Conservation (phyloP, 2,888 invertebrate genomes). For the Caenorhabditis doughertyi region DNA sequence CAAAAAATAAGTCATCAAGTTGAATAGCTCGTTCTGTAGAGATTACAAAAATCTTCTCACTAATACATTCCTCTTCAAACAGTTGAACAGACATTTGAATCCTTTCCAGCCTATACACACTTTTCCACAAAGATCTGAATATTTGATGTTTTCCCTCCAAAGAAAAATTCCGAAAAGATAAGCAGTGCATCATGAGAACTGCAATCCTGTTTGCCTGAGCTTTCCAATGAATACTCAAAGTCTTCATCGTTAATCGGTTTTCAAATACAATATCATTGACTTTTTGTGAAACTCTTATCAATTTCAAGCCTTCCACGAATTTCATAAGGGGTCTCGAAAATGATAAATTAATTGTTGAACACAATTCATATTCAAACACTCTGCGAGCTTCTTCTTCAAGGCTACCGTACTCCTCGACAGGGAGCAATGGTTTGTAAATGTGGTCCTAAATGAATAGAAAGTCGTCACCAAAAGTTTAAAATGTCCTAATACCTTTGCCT, state of each 20-base stretch:
- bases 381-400: conserved; percentile 31
- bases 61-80: conserved; percentile 42
- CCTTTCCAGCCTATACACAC: conserved; percentile 53
- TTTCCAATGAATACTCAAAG: conserved; percentile 49
- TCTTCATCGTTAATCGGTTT: conserved; percentile 36
- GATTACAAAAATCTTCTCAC: no score
- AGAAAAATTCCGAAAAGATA: conserved; percentile 42
- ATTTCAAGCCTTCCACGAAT: conserved; percentile 25
- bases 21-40: no score
- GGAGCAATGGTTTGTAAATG: no score
- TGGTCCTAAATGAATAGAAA: no score
- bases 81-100: conserved; percentile 58
- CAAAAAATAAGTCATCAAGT: no score
- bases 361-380: conserved; percentile 22
- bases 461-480: no score
- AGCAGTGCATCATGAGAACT: conserved; percentile 39
- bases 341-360: conserved; percentile 17
- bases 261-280: conserved; percentile 28
- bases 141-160: conserved; percentile 32
- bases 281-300: conserved; percentile 19
- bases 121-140: conserved; percentile 48
- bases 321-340: conserved; percentile 22
- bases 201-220: conserved; percentile 34
- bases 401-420: conserved; percentile 13
- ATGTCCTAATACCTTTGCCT: no score